Base-by-base conservation (phyloP, 2,797 vertebrate species). In the Lagocephalus sceleratus region DNA sequence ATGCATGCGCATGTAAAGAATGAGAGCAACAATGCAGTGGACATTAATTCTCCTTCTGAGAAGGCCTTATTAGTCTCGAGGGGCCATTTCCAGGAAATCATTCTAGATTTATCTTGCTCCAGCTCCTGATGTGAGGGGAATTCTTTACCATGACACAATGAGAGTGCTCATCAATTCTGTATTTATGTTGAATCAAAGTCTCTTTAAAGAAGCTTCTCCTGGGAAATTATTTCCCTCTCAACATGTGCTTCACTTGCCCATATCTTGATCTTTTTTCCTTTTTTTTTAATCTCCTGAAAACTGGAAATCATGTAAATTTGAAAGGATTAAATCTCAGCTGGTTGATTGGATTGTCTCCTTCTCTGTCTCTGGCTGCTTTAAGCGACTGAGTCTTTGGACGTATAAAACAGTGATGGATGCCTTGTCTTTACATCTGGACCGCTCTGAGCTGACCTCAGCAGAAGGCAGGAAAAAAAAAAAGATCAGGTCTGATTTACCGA, bases 391-490 rank as follows among this genome's bases (percentile, higher is more conserved):
- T 67, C 59, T 78, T 66, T 40, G 67, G 75, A 73, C 46, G 20
- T 90, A 88, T 92, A 92, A 94, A 94, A 90, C 84, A 66, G 58
- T 92, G 92, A 95, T 90, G 84, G 90, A 93, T 94, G 89, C 85
- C 87, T 89, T 88, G 86, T 58, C 57, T 57, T 91, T 84, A 76
- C 72, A 89, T 92, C 85, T 78, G 90, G 89, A 90, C 88, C 73
- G 81, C 85, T 90, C 86, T 77, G 83, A 20, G 91, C 93, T 93
- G 93, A 95, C 90, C 88, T 93, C 29, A 50, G 91, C 93, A 87
- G 91, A 94, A 91, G 77, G 71, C 56, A 77, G 83, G 76, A 83
- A 86, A 53, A 51, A 59, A 41, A 57, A 20, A 52, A 20, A 49
- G 45, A 63, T 55, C 21, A 6, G 3, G 65, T 78, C 32, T 35